A percentile compares a stretch with the other conserved stretches of the same genome.
These are phyloP conservation scores for Gasteruption jaculator DNA, from an alignment of 2,888 invertebrate genomes.

Conservation along the genomic window DNA sequence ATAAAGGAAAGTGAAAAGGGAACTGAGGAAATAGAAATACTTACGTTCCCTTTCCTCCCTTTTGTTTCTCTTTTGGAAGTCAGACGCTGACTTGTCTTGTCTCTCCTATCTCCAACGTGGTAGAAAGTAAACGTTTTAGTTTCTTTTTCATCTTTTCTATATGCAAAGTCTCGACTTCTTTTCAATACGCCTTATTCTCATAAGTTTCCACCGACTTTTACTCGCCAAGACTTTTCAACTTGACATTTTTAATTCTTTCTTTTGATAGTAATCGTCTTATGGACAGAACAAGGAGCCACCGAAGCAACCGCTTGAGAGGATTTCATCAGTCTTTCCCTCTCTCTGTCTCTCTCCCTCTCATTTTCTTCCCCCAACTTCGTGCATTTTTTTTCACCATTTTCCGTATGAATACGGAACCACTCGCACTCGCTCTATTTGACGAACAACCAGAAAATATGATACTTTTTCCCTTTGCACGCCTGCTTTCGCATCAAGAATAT, in stretches of 20 bases:
- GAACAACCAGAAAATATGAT: not conserved
- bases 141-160: slow-evolving; percentile 36
- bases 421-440: no score
- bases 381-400: not conserved
- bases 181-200: not conserved
- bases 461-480: not conserved
- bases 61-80: slow-evolving; percentile 11
- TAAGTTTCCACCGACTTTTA: slow-evolving; percentile 20
- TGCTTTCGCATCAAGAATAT: no score
- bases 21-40: slow-evolving; percentile 16
- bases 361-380: not conserved
- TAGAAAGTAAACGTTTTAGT: slow-evolving; percentile 18
- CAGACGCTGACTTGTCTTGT: slow-evolving; percentile 27
- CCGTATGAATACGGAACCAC: not conserved
- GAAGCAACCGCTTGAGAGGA: slow-evolving; percentile 3
- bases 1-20: slow-evolving; percentile 11
- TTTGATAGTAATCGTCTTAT: slow-evolving; percentile 43
- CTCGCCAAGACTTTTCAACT: slow-evolving; percentile 38
- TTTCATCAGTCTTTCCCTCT: not conserved
- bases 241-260: slow-evolving; percentile 41
- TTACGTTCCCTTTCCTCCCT: slow-evolving; percentile 15
- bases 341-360: slow-evolving; percentile 13
- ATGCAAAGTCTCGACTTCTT: slow-evolving; percentile 27
- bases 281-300: slow-evolving; percentile 13
- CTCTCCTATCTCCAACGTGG: slow-evolving; percentile 24